These are phyloP conservation scores for Orchestes rusci DNA, from an alignment of 2,888 invertebrate genomes.

Conservation along the genomic window DNA sequence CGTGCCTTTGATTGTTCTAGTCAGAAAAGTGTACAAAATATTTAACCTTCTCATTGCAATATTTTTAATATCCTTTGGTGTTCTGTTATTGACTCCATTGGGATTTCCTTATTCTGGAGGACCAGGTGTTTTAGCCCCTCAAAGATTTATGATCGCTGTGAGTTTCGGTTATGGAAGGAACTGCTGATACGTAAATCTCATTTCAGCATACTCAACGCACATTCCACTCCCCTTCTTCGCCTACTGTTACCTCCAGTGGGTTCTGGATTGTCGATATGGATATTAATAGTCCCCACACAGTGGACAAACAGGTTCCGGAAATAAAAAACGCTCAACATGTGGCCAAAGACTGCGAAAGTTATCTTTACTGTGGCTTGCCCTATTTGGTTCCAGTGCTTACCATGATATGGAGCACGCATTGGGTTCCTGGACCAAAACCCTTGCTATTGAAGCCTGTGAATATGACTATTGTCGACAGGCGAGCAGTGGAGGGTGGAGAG, in stretches of 20 bases:
- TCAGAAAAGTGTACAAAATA: constrained; percentile 47
- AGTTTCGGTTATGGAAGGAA: constrained; percentile 29
- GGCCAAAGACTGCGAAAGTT: constrained; percentile 51
- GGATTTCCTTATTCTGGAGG: constrained; percentile 69
- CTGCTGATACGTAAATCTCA: background rate
- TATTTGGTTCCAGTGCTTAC: constrained; percentile 68
- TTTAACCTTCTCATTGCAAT: constrained; percentile 48
- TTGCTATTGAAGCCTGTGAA: constrained; percentile 46
- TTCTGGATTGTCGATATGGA: constrained; percentile 74
- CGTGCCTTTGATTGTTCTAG: constrained; percentile 43
- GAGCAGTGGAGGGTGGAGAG: constrained; percentile 39
- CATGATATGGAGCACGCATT: constrained; percentile 59
- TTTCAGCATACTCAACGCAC: constrained; percentile 56
- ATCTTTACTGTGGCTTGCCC: constrained; percentile 72
- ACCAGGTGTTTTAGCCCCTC: constrained; percentile 55
- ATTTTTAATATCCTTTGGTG: constrained; percentile 48
- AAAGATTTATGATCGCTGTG: constrained; percentile 70
- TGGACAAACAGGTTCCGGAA: constrained; percentile 51
- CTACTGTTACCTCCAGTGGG: constrained; percentile 47
- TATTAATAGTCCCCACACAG: constrained; percentile 59
- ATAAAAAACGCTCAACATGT: constrained; percentile 44
- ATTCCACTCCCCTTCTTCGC: constrained; percentile 49
- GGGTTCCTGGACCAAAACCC: constrained; percentile 52
- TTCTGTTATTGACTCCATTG: constrained; percentile 58
- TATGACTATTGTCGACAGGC: constrained; percentile 44